Percentiles rank a stretch among this genome's conserved stretches.
phyloP scores from a whole-genome alignment of 2,113 vertebrate genomes.

The rat (Rattus norvegicus) region GRCr8 NC_086025.1:125139501-125140000 shows the following conservation, averaged over 20 bases:
- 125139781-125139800: conserved; percentile 42
- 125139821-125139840: conserved; percentile 52
- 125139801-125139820: conserved; percentile 56
- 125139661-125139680: neutral
- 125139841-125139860: conserved; percentile 58
- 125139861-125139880: conserved; percentile 26
- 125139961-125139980: conserved; percentile 29
- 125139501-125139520: too few relatives aligned
- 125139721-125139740: conserved; percentile 34
- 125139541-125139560: too few relatives aligned
- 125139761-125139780: neutral
- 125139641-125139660: neutral
- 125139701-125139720: neutral
- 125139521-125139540: neutral
- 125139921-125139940: conserved; percentile 63
- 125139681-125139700: conserved; percentile 25
- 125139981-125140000: neutral
- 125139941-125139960: conserved; percentile 61
- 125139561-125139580: neutral
- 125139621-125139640: neutral
- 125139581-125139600: neutral
- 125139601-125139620: conserved; percentile 70
- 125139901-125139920: conserved; percentile 48
- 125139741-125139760: neutral
- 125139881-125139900: conserved; percentile 32